Percentiles rank a stretch among this genome's conserved stretches.
Evolutionary conservation across 2,888 invertebrate genomes (phyloP).

Genomic region (Pammene aurita): DNA sequence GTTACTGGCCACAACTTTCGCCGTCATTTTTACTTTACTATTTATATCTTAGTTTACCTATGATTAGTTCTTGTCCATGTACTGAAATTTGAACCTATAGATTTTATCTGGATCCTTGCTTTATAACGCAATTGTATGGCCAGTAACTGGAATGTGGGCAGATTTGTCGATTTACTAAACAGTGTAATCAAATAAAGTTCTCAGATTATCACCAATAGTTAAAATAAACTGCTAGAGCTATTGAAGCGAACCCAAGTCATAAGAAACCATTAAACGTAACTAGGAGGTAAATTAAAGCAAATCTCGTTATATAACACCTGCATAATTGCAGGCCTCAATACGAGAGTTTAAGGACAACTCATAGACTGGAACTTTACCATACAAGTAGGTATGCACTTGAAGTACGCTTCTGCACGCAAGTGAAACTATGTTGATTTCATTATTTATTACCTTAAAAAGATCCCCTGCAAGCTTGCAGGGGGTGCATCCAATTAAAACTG

Average conservation of each 20-base stretch:
- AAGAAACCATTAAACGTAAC: background rate
- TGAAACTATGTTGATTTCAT: background rate
- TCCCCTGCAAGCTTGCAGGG: no score
- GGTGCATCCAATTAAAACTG: no score
- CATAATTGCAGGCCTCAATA: slow-evolving; percentile 50
- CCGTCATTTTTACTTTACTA: no score
- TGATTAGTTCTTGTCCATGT: no score
- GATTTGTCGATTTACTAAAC: no score
- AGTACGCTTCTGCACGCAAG: slow-evolving; percentile 50
- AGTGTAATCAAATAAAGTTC: background rate
- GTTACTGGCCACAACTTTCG: no score
- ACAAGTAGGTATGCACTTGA: slow-evolving; percentile 60
- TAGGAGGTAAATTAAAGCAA: slow-evolving; percentile 15
- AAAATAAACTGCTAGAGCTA: background rate
- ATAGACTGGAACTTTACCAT: slow-evolving; percentile 35
- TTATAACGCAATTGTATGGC: no score
- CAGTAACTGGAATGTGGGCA: no score
- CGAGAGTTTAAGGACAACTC: slow-evolving; percentile 65
- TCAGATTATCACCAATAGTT: background rate
- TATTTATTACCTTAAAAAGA: background rate
- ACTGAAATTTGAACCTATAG: no score
- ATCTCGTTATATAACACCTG: slow-evolving; percentile 46
- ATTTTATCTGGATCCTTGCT: no score
- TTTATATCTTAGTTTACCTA: no score
- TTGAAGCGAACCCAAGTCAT: background rate